These are phyloP conservation scores for Hypomesus transpacificus DNA, from an alignment of 2,113 vertebrate species.

Conservation along the genomic window DNA sequence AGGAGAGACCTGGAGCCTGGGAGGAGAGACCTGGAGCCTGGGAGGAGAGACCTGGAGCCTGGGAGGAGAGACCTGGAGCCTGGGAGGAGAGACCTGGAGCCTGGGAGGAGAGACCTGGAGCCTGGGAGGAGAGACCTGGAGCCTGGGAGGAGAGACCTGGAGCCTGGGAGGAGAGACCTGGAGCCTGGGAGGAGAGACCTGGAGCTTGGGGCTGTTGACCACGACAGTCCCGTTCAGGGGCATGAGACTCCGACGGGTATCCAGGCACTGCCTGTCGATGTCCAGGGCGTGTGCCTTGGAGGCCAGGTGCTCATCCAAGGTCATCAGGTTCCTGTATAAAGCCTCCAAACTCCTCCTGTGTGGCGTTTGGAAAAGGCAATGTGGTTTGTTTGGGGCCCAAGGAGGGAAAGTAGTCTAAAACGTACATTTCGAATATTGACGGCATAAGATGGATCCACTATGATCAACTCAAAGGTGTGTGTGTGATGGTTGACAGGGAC, in stretches of 20 bases:
- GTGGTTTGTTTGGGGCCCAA: not conserved
- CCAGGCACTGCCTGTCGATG: constrained; percentile 8
- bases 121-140: not conserved
- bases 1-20: not conserved
- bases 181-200: not conserved
- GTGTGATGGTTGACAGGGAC: not conserved
- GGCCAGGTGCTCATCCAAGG: not conserved
- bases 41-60: not conserved
- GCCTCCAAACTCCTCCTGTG: constrained; percentile 3
- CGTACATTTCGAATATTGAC: not conserved
- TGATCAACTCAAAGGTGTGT: not conserved
- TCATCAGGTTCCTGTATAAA: constrained; percentile 1
- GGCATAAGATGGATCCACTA: too few relatives aligned
- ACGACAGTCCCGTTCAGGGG: not conserved
- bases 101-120: not conserved
- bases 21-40: not conserved
- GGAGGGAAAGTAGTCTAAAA: not conserved
- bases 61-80: not conserved
- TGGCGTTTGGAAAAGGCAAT: not conserved
- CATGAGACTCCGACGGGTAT: not conserved
- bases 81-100: not conserved
- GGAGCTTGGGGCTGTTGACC: not conserved
- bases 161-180: not conserved
- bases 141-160: not conserved
- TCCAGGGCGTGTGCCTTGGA: not conserved